Evolutionary conservation across 2,797 vertebrate genomes (phyloP).

Genomic region (Cossypha niveicapilla): DNA sequence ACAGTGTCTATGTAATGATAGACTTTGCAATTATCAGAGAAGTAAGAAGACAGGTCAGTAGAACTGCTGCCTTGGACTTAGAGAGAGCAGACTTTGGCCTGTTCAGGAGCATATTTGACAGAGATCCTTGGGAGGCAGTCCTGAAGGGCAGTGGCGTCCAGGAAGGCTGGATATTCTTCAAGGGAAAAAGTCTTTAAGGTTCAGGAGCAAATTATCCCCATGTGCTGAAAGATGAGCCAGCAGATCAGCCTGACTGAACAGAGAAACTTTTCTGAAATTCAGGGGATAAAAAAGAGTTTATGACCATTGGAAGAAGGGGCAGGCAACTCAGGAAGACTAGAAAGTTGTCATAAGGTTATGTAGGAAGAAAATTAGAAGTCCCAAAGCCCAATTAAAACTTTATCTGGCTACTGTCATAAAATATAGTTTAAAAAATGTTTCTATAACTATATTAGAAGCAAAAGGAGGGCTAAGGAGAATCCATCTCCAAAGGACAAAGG

Average conservation of each 20-base stretch:
- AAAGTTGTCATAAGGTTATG: neutral
- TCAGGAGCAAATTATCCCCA: neutral
- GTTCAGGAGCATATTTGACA: neutral
- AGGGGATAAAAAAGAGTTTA: too few relatives aligned
- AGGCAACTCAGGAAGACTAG: neutral
- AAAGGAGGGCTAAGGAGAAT: too few relatives aligned
- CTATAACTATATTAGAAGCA: neutral
- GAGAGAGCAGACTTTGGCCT: neutral
- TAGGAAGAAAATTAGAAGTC: neutral
- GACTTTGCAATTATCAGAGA: neutral
- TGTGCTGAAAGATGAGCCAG: neutral
- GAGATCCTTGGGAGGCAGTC: neutral
- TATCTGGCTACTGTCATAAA: neutral
- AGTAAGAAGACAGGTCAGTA: neutral
- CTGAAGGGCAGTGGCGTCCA: neutral
- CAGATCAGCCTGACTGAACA: neutral
- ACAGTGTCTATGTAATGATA: neutral
- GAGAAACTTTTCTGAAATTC: neutral
- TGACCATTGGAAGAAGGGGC: neutral
- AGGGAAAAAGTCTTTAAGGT: neutral
- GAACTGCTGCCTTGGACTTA: neutral
- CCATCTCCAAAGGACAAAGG: neutral
- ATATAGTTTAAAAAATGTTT: neutral
- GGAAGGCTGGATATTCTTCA: neutral
- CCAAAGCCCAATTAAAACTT: neutral